Percentiles rank a stretch among this genome's conserved stretches.
Evolutionary conservation across 2,797 vertebrate species (phyloP).

Genomic region (Acrocephalus scirpaceus): DNA sequence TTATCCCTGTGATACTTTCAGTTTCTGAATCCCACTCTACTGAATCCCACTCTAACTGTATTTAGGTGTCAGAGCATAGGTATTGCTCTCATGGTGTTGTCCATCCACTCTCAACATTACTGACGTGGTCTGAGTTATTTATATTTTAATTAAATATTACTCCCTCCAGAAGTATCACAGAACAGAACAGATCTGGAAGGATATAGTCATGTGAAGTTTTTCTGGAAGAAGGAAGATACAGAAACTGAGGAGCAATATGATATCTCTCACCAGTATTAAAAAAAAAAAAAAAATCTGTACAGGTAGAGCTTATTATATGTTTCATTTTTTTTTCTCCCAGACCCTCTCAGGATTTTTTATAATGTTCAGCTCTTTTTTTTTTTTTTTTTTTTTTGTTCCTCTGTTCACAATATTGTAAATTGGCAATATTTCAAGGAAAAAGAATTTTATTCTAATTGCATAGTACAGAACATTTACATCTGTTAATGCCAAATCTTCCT

Average conservation of each 20-base stretch:
- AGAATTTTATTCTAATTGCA: neutral
- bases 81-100: neutral
- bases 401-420: neutral
- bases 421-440: slow-evolving; percentile 23
- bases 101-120: neutral
- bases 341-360: neutral
- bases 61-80: neutral
- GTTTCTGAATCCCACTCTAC: neutral
- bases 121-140: neutral
- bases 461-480: neutral
- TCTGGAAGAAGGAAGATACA: neutral
- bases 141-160: neutral
- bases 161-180: neutral
- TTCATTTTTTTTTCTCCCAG: neutral
- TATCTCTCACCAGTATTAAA: neutral
- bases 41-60: neutral
- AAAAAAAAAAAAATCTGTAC: neutral
- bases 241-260: neutral
- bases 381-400: neutral
- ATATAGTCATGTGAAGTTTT: neutral
- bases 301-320: neutral
- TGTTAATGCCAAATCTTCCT: neutral
- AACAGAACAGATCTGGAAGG: neutral
- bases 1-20: neutral
- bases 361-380: neutral